A percentile compares a stretch with the other conserved stretches of the same genome.
Evolutionary conservation across 2,888 invertebrate species (phyloP).

Genomic region (Tetragnatha montana): DNA sequence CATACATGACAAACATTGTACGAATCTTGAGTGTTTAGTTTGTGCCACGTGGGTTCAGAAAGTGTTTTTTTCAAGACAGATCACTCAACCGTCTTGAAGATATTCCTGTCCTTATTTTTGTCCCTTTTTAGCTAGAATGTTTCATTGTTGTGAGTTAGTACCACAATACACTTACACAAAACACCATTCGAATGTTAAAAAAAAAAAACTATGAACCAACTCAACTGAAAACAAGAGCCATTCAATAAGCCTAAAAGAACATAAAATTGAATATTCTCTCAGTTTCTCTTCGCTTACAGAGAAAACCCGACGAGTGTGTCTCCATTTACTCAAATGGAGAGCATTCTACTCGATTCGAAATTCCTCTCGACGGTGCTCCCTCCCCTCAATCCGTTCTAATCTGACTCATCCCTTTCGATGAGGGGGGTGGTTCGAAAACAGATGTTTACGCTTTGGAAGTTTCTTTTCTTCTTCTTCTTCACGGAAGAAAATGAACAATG

Average conservation of each 20-base stretch:
- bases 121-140: background rate
- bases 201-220: background rate
- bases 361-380: background rate
- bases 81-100: too few relatives aligned
- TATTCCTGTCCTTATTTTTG: too few relatives aligned
- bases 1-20: too few relatives aligned
- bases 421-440: conserved; percentile 27
- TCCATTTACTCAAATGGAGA: background rate
- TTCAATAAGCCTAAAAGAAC: background rate
- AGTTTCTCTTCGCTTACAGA: background rate
- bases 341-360: background rate
- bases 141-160: background rate
- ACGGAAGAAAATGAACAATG: conserved; percentile 22
- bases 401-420: background rate
- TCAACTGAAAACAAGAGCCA: background rate
- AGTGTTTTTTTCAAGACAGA: too few relatives aligned
- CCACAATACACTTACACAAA: too few relatives aligned
- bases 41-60: too few relatives aligned
- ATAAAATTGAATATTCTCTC: background rate
- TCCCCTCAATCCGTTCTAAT: conserved; percentile 15
- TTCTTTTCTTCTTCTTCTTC: conserved; percentile 30
- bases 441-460: conserved; percentile 32
- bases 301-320: background rate
- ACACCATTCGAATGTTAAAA: background rate
- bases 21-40: too few relatives aligned